Conservation (phyloP, 2,888 invertebrate species). For the Troilus luridus region DNA sequence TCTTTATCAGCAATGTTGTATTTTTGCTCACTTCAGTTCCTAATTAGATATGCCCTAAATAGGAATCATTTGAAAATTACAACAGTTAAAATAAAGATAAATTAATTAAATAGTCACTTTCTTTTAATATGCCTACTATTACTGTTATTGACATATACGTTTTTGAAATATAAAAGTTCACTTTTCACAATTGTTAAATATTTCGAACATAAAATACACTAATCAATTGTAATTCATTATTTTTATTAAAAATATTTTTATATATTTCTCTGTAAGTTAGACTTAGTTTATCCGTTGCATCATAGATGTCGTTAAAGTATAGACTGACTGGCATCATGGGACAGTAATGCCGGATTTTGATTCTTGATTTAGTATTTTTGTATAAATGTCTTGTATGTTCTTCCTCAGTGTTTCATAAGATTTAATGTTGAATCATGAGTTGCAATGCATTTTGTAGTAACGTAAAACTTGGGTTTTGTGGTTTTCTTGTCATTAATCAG, state of each 20-base stretch:
- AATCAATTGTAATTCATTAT: background rate
- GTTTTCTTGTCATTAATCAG: background rate
- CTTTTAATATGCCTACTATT: background rate
- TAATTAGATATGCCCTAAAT: no score
- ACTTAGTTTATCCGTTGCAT: background rate
- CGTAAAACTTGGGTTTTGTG: background rate
- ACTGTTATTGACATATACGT: background rate
- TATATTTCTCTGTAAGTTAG: background rate
- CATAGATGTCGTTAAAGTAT: slow-evolving; percentile 9
- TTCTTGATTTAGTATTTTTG: background rate
- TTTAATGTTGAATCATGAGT: slow-evolving; percentile 44
- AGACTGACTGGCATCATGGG: slow-evolving; percentile 48
- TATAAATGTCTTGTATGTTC: background rate
- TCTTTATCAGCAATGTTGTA: no score
- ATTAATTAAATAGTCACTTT: no score
- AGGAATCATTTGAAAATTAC: no score
- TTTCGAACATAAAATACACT: background rate
- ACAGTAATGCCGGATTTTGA: slow-evolving; percentile 60
- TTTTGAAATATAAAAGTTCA: background rate
- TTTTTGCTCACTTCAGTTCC: no score
- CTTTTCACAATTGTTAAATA: background rate
- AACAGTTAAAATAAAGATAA: no score
- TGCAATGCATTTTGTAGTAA: background rate
- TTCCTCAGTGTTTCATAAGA: background rate
- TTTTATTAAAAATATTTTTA: background rate